Conservation (phyloP, 1,140 invertebrate genomes). For the Zaprionus nigranus region DNA sequence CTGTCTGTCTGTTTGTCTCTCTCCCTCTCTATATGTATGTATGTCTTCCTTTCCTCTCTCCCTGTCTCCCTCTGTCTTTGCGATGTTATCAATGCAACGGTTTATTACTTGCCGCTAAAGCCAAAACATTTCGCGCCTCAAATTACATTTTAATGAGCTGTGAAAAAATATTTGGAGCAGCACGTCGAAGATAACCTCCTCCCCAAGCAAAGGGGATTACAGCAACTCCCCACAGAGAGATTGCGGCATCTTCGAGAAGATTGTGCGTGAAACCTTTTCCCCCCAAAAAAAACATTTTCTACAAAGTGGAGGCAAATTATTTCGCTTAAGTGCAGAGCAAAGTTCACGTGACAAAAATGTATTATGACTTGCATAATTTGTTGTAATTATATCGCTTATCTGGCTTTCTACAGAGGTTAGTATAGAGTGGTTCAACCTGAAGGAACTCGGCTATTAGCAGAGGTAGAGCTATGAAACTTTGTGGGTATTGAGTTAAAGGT, state of each 20-base stretch:
- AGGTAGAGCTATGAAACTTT: background rate
- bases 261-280: slow-evolving; percentile 8
- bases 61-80: background rate
- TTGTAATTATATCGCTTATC: slow-evolving; percentile 19
- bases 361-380: slow-evolving; percentile 22
- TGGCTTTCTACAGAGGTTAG: background rate
- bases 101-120: slow-evolving; percentile 61
- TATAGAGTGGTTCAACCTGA: background rate
- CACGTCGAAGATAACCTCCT: slow-evolving; percentile 12
- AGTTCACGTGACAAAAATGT: slow-evolving; percentile 23
- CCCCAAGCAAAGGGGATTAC: background rate
- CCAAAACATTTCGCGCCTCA: slow-evolving; percentile 71
- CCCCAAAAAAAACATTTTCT: slow-evolving; percentile 29
- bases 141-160: slow-evolving; percentile 83
- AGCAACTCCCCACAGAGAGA: slow-evolving; percentile 12
- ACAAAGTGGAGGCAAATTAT: slow-evolving; percentile 65
- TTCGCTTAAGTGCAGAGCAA: background rate
- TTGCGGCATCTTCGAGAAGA: slow-evolving; percentile 10
- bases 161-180: slow-evolving; percentile 77
- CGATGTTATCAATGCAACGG: slow-evolving; percentile 74
- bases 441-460: background rate
- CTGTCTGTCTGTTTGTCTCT: slow-evolving; percentile 8
- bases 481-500: background rate
- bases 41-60: background rate
- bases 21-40: background rate